Percentiles rank a stretch among this genome's conserved stretches.
Evolutionary conservation across 2,888 invertebrate species (phyloP).

Genomic region (Caenorhabditis wallacei): DNA sequence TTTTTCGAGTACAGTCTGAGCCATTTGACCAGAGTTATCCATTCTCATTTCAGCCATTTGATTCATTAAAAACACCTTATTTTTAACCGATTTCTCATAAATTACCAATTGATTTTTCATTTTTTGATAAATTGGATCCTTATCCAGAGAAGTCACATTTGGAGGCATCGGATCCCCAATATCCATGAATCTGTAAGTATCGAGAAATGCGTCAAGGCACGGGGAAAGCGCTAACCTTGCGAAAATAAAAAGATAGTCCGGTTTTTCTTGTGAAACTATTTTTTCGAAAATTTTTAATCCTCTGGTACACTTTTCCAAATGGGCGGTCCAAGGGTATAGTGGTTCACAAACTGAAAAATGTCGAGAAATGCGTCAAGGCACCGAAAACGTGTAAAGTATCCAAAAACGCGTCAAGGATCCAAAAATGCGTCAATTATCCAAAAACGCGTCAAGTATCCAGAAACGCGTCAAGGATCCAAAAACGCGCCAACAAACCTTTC

Average conservation of each 20-base stretch:
- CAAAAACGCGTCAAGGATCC: neutral
- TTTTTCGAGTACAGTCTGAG: neutral
- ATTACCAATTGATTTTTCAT: neutral
- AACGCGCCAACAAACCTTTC: neutral
- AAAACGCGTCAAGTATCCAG: slow-evolving; percentile 4
- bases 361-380: slow-evolving; percentile 6
- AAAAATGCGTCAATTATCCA: too few relatives aligned
- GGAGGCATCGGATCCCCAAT: neutral
- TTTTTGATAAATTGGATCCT: neutral
- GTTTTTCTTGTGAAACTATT: neutral
- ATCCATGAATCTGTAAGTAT: neutral
- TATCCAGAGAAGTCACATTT: neutral
- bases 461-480: neutral
- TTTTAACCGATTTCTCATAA: neutral
- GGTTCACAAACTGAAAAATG: neutral
- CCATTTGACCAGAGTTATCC: neutral
- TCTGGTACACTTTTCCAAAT: neutral
- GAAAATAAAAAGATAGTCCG: slow-evolving; percentile 3
- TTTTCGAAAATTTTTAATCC: neutral
- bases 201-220: neutral
- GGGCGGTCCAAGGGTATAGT: neutral
- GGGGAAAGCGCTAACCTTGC: neutral
- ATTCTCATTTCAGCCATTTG: neutral
- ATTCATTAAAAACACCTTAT: neutral
- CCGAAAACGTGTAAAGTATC: slow-evolving; percentile 1